Percentiles rank a stretch among this genome's conserved stretches.
These are phyloP conservation scores for Hymenopus coronatus DNA, from an alignment of 2,888 invertebrate genomes.

Conservation along the genomic window DNA sequence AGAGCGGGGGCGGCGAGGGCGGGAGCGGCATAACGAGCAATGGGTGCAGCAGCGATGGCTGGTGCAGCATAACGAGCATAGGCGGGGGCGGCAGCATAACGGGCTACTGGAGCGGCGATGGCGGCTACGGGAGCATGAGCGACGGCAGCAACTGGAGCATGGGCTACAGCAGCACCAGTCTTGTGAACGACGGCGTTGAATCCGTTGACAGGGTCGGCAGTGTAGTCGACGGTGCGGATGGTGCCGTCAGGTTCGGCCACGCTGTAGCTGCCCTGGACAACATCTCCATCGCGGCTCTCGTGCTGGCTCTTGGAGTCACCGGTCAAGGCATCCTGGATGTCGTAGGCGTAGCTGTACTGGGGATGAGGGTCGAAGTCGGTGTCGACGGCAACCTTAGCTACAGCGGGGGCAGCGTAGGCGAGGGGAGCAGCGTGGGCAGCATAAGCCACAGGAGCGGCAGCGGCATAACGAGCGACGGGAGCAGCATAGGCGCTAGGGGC, in stretches of 20 bases:
- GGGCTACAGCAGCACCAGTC: neutral
- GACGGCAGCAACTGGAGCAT: neutral
- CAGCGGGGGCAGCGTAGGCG: conserved; percentile 35
- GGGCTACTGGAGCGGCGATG: conserved; percentile 11
- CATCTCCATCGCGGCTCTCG: conserved; percentile 17
- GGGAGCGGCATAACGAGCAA: conserved; percentile 43
- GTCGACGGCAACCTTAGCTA: conserved; percentile 20
- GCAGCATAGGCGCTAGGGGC: conserved; percentile 20
- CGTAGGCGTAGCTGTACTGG: conserved; percentile 23
- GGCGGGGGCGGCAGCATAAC: conserved; percentile 30
- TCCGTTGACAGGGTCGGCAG: conserved; percentile 19
- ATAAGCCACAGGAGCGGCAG: conserved; percentile 40
- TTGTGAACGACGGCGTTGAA: conserved; percentile 19
- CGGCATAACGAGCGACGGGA: conserved; percentile 36
- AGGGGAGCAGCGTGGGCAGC: conserved; percentile 32
- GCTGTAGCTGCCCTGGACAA: conserved; percentile 16
- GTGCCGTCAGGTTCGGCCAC: conserved; percentile 23
- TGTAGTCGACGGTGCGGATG: conserved; percentile 16
- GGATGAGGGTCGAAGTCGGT: conserved; percentile 24
- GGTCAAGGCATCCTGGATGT: conserved; percentile 21
- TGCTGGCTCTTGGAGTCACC: conserved; percentile 25
- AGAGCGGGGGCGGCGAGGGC: neutral
- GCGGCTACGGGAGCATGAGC: neutral
- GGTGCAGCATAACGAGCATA: conserved; percentile 46
- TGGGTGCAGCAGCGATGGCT: conserved; percentile 48